Evolutionary conservation across 2,797 vertebrate species (phyloP).

Genomic region (Limosa lapponica): DNA sequence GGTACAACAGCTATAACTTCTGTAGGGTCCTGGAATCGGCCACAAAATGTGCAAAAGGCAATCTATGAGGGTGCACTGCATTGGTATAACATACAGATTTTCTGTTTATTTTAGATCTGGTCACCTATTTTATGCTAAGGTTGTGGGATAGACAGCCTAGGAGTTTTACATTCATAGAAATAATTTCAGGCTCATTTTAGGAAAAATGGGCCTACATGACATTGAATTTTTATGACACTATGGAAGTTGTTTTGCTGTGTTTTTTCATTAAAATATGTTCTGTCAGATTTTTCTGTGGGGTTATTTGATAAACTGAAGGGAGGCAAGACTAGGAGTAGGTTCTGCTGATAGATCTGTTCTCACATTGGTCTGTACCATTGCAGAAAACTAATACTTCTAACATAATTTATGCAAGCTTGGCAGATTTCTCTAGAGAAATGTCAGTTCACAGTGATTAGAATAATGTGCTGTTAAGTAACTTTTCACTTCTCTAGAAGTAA

Average conservation of each 20-base stretch:
- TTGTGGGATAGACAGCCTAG: background rate
- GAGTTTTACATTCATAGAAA: background rate
- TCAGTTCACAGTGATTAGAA: background rate
- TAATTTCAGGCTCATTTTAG: background rate
- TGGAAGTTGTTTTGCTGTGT: background rate
- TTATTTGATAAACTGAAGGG: background rate
- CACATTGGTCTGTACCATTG: background rate
- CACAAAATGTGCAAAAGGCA: background rate
- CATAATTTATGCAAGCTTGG: background rate
- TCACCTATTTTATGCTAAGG: background rate
- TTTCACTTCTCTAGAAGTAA: background rate
- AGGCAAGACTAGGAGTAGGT: background rate
- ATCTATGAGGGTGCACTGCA: background rate
- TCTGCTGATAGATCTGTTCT: background rate
- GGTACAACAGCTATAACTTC: background rate
- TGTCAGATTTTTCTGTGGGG: background rate
- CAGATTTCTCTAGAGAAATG: background rate
- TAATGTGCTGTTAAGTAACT: background rate
- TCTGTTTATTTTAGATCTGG: background rate
- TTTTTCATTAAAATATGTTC: background rate
- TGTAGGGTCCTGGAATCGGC: background rate
- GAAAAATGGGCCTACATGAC: background rate
- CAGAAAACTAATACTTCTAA: background rate
- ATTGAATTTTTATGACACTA: background rate
- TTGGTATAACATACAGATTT: background rate